Percentiles rank a stretch among this genome's conserved stretches.
Conservation (phyloP, 2,797 vertebrate genomes). For the Tinamus major region DNA sequence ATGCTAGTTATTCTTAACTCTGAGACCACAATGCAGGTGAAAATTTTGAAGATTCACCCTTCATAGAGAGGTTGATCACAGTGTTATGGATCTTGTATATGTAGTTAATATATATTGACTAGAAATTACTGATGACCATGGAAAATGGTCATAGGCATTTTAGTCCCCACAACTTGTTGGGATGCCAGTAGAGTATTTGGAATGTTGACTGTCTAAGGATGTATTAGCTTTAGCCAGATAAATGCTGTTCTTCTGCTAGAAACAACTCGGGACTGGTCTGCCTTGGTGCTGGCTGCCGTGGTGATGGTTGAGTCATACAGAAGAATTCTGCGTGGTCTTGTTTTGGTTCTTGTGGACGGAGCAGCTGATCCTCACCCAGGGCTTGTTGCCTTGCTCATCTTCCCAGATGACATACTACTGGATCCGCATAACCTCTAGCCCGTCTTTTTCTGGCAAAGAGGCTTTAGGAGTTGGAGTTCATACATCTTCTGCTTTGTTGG, state of each 20-base stretch:
- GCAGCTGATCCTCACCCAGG: too few species aligned
- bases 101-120: too few species aligned
- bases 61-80: too few species aligned
- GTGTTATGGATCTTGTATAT: background rate
- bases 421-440: background rate
- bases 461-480: too few species aligned
- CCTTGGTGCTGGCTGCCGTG: background rate
- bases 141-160: background rate
- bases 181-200: background rate
- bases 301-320: background rate
- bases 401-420: background rate
- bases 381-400: too few species aligned
- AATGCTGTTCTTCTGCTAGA: background rate
- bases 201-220: background rate
- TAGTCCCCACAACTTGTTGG: background rate
- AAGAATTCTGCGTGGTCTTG: background rate
- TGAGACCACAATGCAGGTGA: background rate
- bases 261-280: background rate
- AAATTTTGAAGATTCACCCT: too few species aligned
- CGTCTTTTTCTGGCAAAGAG: background rate
- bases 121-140: background rate
- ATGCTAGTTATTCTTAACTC: background rate
- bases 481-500: background rate
- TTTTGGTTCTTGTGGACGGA: background rate
- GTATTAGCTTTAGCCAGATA: background rate